Evolutionary conservation across 35 echinoderm and acorn worm genomes (phyloP), one percentile per base, ranked within the genome.

Genomic region (Acanthaster planci): DNA sequence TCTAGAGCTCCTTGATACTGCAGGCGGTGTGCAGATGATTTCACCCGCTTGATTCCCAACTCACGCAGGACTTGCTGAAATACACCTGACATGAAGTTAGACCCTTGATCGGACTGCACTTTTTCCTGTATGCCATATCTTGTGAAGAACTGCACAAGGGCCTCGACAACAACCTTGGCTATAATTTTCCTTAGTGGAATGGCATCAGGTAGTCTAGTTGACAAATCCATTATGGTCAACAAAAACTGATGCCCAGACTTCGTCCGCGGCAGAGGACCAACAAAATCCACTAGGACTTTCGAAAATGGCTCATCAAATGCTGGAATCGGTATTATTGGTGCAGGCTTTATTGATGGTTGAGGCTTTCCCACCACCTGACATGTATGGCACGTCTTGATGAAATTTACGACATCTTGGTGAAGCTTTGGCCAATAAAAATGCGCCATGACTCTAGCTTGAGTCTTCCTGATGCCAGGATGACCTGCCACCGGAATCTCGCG

Each of bases 281-380:
- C 87, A 64, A 80, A 89, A 40, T 94, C 92, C 14, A 94, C 82
- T 40, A 88, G 53, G 6, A 90, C 36, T 82, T 54, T 79, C 29
- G 37, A 56, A 57, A 89, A 93, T 22, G 87, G 86, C 35, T 90
- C 92, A 27, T 51, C 40, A 86, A 93, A 85, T 29, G 80, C 86
- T 5, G 87, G 82, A 18, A 89, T 82, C 40, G 86, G 91, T 18
- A 79, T 39, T 18, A 93, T 38, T 23, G 76, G 86, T 39, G 86
- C 86, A 9, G 40, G 12, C 17, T 57, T 51, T 18, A 85, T 78
- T 29, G 59, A 84, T 77, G 81, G 82, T 27, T 86, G 75, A 32
- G 87, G 87, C 37, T 88, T 89, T 8, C 85, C 84, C n/a, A 79
- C 80, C 38, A 92, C 67, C 77, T 92, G 90, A 76, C 85, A 92